Evolutionary conservation across 2,113 vertebrate species (phyloP).

Genomic region (Syngnathoides biaculeatus): DNA sequence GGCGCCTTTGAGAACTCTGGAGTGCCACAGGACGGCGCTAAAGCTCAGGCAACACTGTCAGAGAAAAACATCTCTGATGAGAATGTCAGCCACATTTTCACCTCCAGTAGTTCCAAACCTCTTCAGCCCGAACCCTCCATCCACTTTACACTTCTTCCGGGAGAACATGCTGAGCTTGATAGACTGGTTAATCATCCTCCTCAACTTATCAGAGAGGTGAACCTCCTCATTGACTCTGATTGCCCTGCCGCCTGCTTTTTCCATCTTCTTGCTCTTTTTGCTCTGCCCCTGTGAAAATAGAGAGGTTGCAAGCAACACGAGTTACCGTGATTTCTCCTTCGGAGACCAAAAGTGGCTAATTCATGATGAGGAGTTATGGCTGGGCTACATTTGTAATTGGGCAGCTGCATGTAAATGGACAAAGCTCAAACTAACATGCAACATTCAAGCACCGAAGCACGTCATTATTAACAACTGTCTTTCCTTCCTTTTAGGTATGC

Average conservation of each 20-base stretch:
- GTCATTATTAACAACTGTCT: slow-evolving; percentile 46
- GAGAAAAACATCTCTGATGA: slow-evolving; percentile 35
- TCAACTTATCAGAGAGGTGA: slow-evolving; percentile 86
- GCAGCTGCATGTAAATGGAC: slow-evolving; percentile 53
- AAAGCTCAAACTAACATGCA: slow-evolving; percentile 60
- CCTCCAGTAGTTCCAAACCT: slow-evolving; percentile 15
- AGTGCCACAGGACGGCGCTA: slow-evolving; percentile 12
- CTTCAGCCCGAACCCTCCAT: slow-evolving; percentile 34
- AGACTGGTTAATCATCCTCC: slow-evolving; percentile 44
- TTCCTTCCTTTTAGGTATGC: slow-evolving; percentile 7
- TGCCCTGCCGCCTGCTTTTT: slow-evolving; percentile 50
- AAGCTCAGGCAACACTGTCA: slow-evolving; percentile 25
- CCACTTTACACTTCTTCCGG: slow-evolving; percentile 37
- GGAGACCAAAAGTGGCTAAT: not conserved
- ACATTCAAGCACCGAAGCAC: not conserved
- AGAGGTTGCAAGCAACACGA: slow-evolving; percentile 14
- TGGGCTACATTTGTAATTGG: slow-evolving; percentile 13
- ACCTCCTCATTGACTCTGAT: slow-evolving; percentile 44
- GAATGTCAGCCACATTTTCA: slow-evolving; percentile 4
- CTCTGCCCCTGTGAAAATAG: slow-evolving; percentile 15
- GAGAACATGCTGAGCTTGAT: slow-evolving; percentile 41
- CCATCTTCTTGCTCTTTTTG: slow-evolving; percentile 43
- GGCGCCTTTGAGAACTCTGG: slow-evolving; percentile 16
- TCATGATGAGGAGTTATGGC: not conserved
- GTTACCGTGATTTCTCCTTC: not conserved